These are phyloP conservation scores for Hoplodrina ambigua DNA, from an alignment of 2,888 invertebrate species.

Conservation along the genomic window DNA sequence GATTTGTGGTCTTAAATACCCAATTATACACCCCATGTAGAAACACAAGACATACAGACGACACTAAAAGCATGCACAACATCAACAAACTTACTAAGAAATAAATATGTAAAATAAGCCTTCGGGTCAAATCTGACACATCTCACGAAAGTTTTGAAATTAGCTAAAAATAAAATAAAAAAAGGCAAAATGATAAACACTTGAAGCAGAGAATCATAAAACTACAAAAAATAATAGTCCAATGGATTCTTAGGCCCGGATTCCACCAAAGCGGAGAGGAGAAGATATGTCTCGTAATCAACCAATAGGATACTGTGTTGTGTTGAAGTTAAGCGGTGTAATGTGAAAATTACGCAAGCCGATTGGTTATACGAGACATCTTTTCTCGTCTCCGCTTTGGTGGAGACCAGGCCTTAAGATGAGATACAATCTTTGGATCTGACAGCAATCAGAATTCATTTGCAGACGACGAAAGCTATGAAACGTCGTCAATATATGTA, in stretches of 20 bases:
- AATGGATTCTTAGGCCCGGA: neutral
- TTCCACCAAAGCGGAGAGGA: too few relatives aligned
- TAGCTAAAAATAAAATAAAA: conserved; percentile 73
- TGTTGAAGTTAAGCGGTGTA: too few relatives aligned
- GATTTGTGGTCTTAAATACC: too few relatives aligned
- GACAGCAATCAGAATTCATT: neutral
- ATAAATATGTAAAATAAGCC: conserved; percentile 73
- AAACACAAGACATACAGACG: conserved; percentile 4
- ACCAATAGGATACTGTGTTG: too few relatives aligned
- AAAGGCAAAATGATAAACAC: conserved; percentile 47
- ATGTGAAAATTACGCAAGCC: too few relatives aligned
- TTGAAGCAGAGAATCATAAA: neutral
- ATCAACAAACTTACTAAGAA: conserved; percentile 78
- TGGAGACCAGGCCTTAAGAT: too few relatives aligned
- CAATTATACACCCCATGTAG: too few relatives aligned
- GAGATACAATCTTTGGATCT: neutral
- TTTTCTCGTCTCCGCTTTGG: too few relatives aligned
- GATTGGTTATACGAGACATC: too few relatives aligned
- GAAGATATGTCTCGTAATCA: too few relatives aligned
- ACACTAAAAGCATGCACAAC: conserved; percentile 57
- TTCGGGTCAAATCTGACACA: conserved; percentile 73
- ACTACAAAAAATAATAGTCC: neutral
- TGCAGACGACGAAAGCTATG: neutral
- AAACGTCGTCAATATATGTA: neutral
- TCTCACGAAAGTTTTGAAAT: conserved; percentile 73